Conservation (phyloP, 2,113 vertebrate species). For the Coptodon bakossiorum region DNA sequence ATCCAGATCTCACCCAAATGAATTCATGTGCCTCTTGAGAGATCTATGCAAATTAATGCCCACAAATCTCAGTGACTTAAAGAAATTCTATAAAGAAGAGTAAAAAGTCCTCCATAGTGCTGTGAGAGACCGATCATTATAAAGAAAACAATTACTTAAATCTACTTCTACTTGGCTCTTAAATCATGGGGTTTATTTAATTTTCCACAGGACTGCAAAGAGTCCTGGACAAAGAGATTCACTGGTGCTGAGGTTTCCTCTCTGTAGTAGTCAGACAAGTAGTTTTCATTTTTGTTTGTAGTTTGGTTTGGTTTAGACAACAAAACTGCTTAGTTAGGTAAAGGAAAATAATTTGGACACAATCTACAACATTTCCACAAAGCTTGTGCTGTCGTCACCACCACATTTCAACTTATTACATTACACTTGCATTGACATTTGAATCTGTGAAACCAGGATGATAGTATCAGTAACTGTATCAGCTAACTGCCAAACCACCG, state of each 20-base stretch:
- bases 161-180: neutral
- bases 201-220: neutral
- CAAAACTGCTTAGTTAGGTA: neutral
- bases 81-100: neutral
- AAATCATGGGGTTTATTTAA: neutral
- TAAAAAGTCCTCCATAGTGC: neutral
- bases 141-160: rapidly evolving
- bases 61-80: neutral
- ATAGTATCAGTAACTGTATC: neutral
- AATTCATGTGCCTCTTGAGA: neutral
- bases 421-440: neutral
- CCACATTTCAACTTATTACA: neutral
- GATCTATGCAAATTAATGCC: neutral
- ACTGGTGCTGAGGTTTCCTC: neutral
- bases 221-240: neutral
- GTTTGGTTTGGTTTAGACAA: neutral
- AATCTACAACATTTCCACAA: neutral
- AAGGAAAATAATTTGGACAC: neutral
- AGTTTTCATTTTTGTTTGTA: neutral
- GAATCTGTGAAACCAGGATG: neutral
- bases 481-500: neutral
- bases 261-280: neutral
- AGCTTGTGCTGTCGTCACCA: neutral
- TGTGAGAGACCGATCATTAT: neutral
- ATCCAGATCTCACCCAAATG: neutral